Base-by-base conservation (phyloP, 1,140 invertebrate genomes). In the Pseudomyrmex dendroicus region DNA sequence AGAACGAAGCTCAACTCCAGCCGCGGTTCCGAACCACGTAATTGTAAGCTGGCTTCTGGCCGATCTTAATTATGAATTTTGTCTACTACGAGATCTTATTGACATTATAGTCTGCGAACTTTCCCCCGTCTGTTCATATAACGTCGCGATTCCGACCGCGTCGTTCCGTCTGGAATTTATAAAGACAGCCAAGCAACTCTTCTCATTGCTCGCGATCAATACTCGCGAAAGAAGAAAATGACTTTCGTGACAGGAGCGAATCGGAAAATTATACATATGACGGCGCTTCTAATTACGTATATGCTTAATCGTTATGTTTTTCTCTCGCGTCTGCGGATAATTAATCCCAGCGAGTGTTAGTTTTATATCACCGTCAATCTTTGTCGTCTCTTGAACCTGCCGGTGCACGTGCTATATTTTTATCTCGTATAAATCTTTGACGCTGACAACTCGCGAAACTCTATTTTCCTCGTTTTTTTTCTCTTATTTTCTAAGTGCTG, bases 1-100 rank as follows among this genome's bases (percentile, higher is more conserved):
- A 46, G 54, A 73, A 73, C 17, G 56, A 35, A 59, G 17, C 54
- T 13, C 54, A 35, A 35, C 35, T 35, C 17, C 20, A 61, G 72
- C 70, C 10, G 17, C 46, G 17, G 56, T 46, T 46, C 17, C 56
- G 56, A 61, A 48, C 72, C 56, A 35, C 72, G 22, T 66, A 76
- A 76, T 76, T 54, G 61, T 64, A 54, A 76, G 73, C 35, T 35
- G 35, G 35, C 61, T 66, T 64, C 61, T 76, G 73, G 48, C 46
- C 48, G 46, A 22, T 48, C 25, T 76, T 76, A 76, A 76, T 76
- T 76, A 76, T 76, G 73, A 48, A 76, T 76, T 66, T 76, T 76
- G 73, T 76, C 73, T 76, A 64, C 48, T 10, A 10, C 46, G 61
- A 66, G 73, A 76, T 76, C 61, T 76, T 76, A 76, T 76, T 61